These are phyloP conservation scores for Tinea pellionella DNA, from an alignment of 2,888 invertebrate genomes.

Conservation along the genomic window DNA sequence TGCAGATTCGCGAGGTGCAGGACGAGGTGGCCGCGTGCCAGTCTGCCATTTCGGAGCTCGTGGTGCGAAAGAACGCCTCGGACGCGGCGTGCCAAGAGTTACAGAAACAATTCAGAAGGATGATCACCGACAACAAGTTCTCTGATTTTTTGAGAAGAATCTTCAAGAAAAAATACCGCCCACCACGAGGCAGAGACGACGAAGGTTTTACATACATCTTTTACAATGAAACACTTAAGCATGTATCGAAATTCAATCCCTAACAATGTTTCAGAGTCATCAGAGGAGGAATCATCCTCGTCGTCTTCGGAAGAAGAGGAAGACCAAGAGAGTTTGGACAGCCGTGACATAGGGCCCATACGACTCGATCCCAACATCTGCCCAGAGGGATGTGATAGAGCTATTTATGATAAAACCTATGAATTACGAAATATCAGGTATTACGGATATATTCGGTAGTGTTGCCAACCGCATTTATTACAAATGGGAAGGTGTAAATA, in stretches of 20 bases:
- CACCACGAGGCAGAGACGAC: conserved; percentile 71
- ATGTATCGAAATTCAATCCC: no score
- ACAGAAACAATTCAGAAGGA: conserved; percentile 66
- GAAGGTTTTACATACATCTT: conserved; percentile 14
- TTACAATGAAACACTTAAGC: no score
- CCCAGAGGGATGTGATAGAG: conserved; percentile 76
- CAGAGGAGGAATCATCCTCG: conserved; percentile 53
- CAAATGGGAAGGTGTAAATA: no score
- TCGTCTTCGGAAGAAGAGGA: conserved; percentile 70
- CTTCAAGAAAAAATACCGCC: conserved; percentile 85
- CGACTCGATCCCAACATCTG: conserved; percentile 78
- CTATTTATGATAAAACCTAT: conserved; percentile 76
- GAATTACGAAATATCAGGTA: conserved; percentile 70
- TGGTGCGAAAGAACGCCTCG: conserved; percentile 36
- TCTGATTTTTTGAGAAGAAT: conserved; percentile 82
- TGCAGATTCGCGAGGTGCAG: conserved; percentile 48
- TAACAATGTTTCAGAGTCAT: conserved; percentile 18
- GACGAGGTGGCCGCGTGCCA: conserved; percentile 35
- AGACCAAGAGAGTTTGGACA: conserved; percentile 73
- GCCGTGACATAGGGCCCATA: conserved; percentile 74
- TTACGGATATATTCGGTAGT: no score
- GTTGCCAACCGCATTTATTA: no score
- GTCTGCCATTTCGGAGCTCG: conserved; percentile 61
- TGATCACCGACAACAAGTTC: conserved; percentile 79
- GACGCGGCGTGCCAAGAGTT: conserved; percentile 37